Evolutionary conservation across 2,113 vertebrate genomes (phyloP).

Genomic region (Chlamydotis undulata): DNA sequence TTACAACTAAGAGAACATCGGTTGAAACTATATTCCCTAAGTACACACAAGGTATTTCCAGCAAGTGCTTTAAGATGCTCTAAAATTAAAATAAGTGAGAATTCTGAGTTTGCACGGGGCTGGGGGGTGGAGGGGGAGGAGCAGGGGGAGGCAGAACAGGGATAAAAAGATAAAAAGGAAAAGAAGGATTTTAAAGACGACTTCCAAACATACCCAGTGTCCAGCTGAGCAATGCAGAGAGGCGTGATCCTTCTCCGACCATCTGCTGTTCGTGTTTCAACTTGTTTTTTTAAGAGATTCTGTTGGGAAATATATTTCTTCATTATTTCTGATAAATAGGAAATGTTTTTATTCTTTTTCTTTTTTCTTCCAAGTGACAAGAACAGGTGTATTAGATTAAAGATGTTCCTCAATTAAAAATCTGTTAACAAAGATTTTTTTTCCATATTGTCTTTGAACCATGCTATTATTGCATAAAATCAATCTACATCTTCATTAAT

Average conservation of each 20-base stretch:
- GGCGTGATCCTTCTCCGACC: slow-evolving; percentile 95
- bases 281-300: slow-evolving; percentile 99
- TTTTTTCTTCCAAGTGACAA: not conserved
- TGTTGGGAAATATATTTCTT: slow-evolving; percentile 58
- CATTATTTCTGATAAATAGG: not conserved
- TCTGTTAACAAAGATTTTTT: not conserved
- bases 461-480: not conserved
- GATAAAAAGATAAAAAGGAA: not conserved
- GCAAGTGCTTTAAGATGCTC: not conserved
- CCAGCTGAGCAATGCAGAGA: slow-evolving; percentile 97
- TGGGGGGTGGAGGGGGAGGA: no score
- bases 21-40: not conserved
- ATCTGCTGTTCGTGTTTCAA: slow-evolving; percentile 95
- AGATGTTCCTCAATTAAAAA: not conserved
- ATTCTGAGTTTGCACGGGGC: not conserved
- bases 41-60: not conserved
- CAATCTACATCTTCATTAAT: not conserved
- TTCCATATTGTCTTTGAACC: not conserved
- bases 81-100: not conserved
- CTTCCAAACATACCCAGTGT: slow-evolving; percentile 87
- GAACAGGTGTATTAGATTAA: not conserved
- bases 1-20: not conserved
- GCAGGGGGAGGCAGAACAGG: not conserved
- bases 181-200: not conserved
- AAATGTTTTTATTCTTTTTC: not conserved